Conservation (phyloP, 2,888 invertebrate species). For the Perdita meconis region DNA sequence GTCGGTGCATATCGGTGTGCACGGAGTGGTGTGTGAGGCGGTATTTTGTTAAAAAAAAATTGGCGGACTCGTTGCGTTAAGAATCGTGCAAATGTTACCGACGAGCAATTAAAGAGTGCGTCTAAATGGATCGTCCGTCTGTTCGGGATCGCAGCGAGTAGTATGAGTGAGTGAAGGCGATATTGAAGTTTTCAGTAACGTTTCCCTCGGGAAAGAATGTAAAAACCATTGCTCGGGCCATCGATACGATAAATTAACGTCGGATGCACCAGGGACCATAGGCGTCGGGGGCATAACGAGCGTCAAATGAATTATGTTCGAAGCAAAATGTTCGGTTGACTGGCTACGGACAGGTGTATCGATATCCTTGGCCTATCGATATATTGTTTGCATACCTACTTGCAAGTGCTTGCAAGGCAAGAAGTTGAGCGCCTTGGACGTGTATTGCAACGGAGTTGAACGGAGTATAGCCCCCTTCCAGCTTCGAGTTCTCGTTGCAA, state of each 20-base stretch:
- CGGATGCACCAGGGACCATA: conserved; percentile 25
- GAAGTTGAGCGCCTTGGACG: conserved; percentile 46
- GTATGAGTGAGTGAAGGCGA: conserved; percentile 56
- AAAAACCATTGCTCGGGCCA: conserved; percentile 45
- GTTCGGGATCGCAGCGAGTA: conserved; percentile 28
- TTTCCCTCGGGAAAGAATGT: conserved; percentile 51
- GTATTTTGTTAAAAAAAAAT: conserved; percentile 65
- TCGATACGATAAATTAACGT: conserved; percentile 42
- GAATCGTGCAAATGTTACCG: conserved; percentile 55
- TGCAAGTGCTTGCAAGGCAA: conserved; percentile 50
- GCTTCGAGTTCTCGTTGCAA: conserved; percentile 55
- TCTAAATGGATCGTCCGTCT: conserved; percentile 35
- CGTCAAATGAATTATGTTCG: conserved; percentile 15
- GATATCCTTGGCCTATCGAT: conserved; percentile 42
- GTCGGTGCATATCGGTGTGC: conserved; percentile 63
- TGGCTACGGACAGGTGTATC: conserved; percentile 38
- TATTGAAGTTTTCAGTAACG: conserved; percentile 62
- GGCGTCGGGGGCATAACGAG: conserved; percentile 10
- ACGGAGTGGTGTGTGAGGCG: conserved; percentile 62
- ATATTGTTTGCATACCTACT: conserved; percentile 60
- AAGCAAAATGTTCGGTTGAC: conserved; percentile 1
- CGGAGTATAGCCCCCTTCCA: conserved; percentile 61
- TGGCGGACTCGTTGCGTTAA: conserved; percentile 66
- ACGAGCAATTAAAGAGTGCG: conserved; percentile 33
- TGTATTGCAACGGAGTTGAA: conserved; percentile 54